Percentiles rank a stretch among this genome's conserved stretches.
Conservation (phyloP, 2,888 invertebrate genomes). For the Drosophila falleni region DNA sequence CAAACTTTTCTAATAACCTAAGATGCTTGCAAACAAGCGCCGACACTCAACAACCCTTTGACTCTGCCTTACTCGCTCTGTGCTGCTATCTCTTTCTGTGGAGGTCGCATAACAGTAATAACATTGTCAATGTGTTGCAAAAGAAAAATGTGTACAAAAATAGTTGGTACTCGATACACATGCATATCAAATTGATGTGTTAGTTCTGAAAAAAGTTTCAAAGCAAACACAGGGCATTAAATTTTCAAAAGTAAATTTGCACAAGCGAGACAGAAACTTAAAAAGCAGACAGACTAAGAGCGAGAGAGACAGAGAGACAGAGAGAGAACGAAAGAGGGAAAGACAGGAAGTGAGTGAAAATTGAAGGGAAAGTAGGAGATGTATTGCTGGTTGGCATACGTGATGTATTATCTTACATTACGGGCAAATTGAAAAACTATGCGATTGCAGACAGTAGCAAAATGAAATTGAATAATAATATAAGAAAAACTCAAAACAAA, state of each 20-base stretch:
- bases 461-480: constrained; percentile 39
- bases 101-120: constrained; percentile 15
- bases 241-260: constrained; percentile 58
- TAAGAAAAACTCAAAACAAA: constrained; percentile 18
- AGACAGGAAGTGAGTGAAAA: not conserved
- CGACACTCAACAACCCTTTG: constrained; percentile 7
- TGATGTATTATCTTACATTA: constrained; percentile 65
- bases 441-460: constrained; percentile 29
- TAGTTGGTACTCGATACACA: constrained; percentile 43
- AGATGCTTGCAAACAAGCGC: constrained; percentile 55
- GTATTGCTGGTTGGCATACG: constrained; percentile 45
- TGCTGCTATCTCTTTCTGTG: not conserved
- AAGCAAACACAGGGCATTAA: constrained; percentile 47
- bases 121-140: constrained; percentile 41
- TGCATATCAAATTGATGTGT: constrained; percentile 65
- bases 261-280: constrained; percentile 4
- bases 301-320: too few relatives aligned
- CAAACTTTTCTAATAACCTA: constrained; percentile 69
- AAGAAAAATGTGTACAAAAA: constrained; percentile 23
- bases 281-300: not conserved
- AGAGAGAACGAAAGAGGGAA: not conserved
- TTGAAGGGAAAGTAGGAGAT: not conserved
- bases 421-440: constrained; percentile 63
- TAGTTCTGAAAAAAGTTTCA: constrained; percentile 45
- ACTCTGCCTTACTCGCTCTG: not conserved